These are phyloP conservation scores for Molossus molossus DNA, from an alignment of 2,797 vertebrate genomes.

Conservation along the genomic window DNA sequence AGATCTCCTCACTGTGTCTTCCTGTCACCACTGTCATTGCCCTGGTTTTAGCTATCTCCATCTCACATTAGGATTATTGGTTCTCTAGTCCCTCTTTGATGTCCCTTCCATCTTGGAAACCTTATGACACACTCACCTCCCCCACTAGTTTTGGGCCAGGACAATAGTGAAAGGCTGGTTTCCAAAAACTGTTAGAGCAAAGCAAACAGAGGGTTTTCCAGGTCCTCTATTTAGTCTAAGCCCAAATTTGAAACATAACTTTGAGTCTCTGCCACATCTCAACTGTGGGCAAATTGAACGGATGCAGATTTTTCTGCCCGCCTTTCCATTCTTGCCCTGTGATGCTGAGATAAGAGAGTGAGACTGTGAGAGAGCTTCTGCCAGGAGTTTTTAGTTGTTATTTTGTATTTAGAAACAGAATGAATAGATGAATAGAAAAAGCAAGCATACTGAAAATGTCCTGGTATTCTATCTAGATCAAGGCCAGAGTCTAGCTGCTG, in stretches of 20 bases:
- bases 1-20: neutral
- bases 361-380: neutral
- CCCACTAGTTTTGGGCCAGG: neutral
- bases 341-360: neutral
- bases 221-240: neutral
- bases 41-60: neutral
- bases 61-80: neutral
- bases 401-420: conserved; percentile 19
- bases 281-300: neutral
- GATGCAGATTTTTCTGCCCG: neutral
- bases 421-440: conserved; percentile 59
- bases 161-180: neutral
- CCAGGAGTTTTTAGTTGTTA: conserved; percentile 47
- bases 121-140: neutral
- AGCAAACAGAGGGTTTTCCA: neutral
- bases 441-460: neutral
- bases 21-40: neutral
- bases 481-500: neutral
- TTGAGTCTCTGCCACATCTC: neutral
- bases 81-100: neutral
- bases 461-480: neutral
- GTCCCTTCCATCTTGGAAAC: neutral
- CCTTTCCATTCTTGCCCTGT: neutral
- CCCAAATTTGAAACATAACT: neutral
- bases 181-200: conserved; percentile 10